These are phyloP conservation scores for Piliocolobus tephrosceles DNA, from an alignment of 2,113 vertebrate species.

Conservation along the genomic window DNA sequence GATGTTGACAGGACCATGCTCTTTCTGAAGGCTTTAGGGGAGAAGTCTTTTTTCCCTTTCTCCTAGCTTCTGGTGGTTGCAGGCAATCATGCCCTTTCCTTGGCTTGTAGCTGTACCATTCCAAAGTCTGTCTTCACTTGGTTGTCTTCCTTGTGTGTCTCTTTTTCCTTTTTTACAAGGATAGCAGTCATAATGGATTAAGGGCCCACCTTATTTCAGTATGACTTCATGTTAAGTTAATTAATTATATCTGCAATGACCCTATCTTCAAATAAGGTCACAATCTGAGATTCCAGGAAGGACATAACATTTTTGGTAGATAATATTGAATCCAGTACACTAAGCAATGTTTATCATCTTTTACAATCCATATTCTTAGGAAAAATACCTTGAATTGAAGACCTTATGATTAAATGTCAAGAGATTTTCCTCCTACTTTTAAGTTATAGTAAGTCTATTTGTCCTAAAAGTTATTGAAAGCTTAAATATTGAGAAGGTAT, in stretches of 20 bases:
- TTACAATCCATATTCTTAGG: neutral
- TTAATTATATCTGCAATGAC: neutral
- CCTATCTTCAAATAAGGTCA: neutral
- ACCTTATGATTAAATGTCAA: neutral
- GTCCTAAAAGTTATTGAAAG: slow-evolving; percentile 29
- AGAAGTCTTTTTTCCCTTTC: neutral
- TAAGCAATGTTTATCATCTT: neutral
- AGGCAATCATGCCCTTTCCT: neutral
- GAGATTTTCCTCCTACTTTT: neutral
- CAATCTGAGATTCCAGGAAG: slow-evolving; percentile 22
- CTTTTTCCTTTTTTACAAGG: neutral
- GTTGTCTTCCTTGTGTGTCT: neutral
- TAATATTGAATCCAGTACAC: neutral
- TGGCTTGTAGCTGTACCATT: neutral
- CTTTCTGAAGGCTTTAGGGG: neutral
- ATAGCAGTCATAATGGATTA: neutral
- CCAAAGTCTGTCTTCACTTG: neutral
- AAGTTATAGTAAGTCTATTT: neutral
- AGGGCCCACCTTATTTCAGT: neutral
- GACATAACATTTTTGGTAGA: neutral
- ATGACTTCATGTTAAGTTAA: neutral
- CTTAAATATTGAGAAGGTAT: neutral
- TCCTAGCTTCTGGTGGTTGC: neutral
- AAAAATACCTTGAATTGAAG: slow-evolving; percentile 9
- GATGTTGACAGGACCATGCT: fast-evolving